Evolutionary conservation across 2,113 vertebrate genomes (phyloP), one percentile per base, ranked within the genome.

Genomic region (Pimephales promelas): DNA sequence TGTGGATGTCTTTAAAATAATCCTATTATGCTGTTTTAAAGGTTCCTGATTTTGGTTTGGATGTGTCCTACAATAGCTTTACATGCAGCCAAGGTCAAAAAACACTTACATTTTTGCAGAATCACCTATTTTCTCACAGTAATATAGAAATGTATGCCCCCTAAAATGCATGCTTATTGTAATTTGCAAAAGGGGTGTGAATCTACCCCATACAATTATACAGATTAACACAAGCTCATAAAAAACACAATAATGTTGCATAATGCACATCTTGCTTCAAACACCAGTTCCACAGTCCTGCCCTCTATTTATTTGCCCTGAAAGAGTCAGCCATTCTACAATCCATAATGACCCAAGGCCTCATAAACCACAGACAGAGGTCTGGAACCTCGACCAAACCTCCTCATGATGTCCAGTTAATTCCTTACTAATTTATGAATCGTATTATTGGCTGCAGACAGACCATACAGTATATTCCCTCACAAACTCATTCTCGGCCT

Each of bases 321-420:
- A 83, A 62, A 49, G 83, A 84, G 68, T 84, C 68, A 11, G 56
- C 87, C 89, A 91, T 89, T 77, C 57, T 18, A 75, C 49, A 4
- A 22, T 22, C 66, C 16, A 16, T 61, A 45, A 70, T 57, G n/a
- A 70, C 66, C 59, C 43, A 45, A 72, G 54, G 52, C 40, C 54
- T 49, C 75, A 74, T 66, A 74, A 79, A 79, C 89, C 83, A 81
- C 75, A 87, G 83, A 68, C 61, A 82, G 11, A 28, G 45, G 79
- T 81, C 80, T 70, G 78, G 84, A 79, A 71, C 68, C 62, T 61
- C 47, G 81, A 87, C 75, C 71, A 84, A 88, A 85, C 85, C 56
- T 57, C 49, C 70, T 49, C 79, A 24, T 68, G 64, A 81, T 70
- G 62, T 70, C 64, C 47, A 52, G 28, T 71, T 52, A 57, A 83